phyloP scores from a whole-genome alignment of 2,888 invertebrate genomes.

The Odontomyia ornata region DNA sequence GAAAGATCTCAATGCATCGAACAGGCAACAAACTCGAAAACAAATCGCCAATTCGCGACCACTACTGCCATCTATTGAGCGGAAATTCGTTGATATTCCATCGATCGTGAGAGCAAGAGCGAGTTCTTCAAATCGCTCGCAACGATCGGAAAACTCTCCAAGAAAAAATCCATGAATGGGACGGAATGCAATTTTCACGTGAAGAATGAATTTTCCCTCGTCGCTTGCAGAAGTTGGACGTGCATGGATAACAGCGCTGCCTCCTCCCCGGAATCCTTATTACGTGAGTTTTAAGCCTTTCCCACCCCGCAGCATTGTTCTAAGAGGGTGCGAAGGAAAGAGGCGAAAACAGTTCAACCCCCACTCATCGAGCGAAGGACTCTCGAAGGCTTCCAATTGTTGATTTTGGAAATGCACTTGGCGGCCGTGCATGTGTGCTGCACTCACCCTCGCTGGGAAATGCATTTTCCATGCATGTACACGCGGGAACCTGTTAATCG shows the following conservation, averaged over 20 bases:
- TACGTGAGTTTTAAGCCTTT: too few species aligned
- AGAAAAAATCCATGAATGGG: neutral
- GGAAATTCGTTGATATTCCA: neutral
- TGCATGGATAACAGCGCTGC: too few species aligned
- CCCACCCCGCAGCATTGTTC: neutral
- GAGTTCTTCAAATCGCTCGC: neutral
- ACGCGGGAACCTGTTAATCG: slow-evolving; percentile 32
- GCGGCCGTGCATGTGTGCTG: slow-evolving; percentile 7
- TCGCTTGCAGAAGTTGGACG: neutral
- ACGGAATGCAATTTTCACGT: slow-evolving; percentile 1
- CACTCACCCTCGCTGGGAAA: slow-evolving; percentile 9
- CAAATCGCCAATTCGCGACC: neutral
- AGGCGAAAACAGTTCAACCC: too few species aligned
- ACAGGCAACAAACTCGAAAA: slow-evolving; percentile 2
- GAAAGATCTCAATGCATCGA: slow-evolving; percentile 29
- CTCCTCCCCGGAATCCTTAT: too few species aligned
- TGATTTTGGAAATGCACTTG: slow-evolving; percentile 6
- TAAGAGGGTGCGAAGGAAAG: too few species aligned
- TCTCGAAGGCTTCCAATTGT: neutral
- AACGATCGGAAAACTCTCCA: neutral
- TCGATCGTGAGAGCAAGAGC: slow-evolving; percentile 2
- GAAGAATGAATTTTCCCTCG: neutral
- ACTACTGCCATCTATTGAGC: slow-evolving; percentile 46
- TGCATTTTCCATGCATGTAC: slow-evolving; percentile 21
- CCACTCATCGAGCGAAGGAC: too few species aligned